A percentile compares a stretch with the other conserved stretches of the same genome.
These are phyloP conservation scores for Paralichthys olivaceus DNA, from an alignment of 2,113 vertebrate genomes.

Conservation along the genomic window DNA sequence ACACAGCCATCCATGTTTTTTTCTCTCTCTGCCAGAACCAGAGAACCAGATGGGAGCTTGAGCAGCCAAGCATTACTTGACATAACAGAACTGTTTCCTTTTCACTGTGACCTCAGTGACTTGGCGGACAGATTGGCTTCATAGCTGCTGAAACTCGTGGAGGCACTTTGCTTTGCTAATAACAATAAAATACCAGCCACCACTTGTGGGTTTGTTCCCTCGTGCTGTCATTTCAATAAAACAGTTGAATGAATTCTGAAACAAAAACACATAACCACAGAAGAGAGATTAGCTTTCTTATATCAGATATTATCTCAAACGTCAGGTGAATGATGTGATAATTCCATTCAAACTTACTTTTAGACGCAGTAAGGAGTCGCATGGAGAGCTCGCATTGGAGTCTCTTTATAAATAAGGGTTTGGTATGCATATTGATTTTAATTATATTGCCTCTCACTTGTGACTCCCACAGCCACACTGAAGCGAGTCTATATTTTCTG, in stretches of 20 bases:
- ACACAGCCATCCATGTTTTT: conserved; percentile 2
- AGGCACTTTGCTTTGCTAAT: neutral
- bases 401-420: neutral
- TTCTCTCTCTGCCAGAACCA: neutral
- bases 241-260: neutral
- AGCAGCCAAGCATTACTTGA: conserved; percentile 29
- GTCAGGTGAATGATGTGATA: neutral
- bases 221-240: neutral
- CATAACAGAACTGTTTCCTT: conserved; percentile 8
- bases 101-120: conserved; percentile 9
- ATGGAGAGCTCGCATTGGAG: neutral
- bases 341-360: neutral
- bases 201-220: neutral
- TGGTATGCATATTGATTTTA: neutral
- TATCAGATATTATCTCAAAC: neutral
- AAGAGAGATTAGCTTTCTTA: neutral
- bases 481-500: neutral
- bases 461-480: neutral
- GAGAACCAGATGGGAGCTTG: conserved; percentile 32
- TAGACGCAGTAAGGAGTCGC: neutral
- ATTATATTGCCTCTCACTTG: neutral
- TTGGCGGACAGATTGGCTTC: conserved; percentile 4
- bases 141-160: neutral
- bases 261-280: neutral
- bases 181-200: neutral